These are phyloP conservation scores for Alces alces DNA, from an alignment of 2,113 vertebrate species.

Conservation along the genomic window DNA sequence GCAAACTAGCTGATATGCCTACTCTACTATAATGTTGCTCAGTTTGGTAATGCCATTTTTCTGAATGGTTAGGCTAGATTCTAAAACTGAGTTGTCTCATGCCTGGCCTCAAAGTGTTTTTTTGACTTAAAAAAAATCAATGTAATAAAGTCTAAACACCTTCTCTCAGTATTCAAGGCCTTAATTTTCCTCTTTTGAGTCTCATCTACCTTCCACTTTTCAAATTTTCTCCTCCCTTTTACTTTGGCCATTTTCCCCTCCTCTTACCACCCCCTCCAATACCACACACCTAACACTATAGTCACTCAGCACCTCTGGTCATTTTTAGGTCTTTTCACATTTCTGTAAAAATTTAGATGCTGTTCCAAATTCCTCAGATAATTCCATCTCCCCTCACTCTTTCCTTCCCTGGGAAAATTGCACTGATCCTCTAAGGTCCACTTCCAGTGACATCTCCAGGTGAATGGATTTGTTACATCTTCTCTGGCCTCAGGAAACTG, in stretches of 20 bases:
- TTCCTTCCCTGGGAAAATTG: background rate
- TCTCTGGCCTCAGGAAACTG: background rate
- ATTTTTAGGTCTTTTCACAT: background rate
- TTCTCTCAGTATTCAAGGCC: background rate
- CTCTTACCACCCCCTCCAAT: background rate
- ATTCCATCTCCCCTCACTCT: background rate
- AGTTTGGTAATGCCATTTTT: background rate
- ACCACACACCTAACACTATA: background rate
- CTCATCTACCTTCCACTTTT: background rate
- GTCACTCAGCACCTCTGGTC: background rate
- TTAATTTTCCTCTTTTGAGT: background rate
- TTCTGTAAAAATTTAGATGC: background rate
- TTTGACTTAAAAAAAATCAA: background rate
- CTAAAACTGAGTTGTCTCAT: background rate
- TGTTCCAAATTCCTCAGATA: background rate
- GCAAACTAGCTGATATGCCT: background rate
- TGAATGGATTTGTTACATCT: background rate
- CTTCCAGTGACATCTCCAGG: background rate
- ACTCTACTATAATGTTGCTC: background rate
- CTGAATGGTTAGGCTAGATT: background rate
- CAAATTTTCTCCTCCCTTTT: background rate
- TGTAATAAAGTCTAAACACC: background rate
- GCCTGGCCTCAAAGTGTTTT: background rate
- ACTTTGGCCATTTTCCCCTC: background rate
- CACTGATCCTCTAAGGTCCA: background rate